Conservation (phyloP, 1,140 invertebrate genomes). For the Chionoecetes opilio region DNA sequence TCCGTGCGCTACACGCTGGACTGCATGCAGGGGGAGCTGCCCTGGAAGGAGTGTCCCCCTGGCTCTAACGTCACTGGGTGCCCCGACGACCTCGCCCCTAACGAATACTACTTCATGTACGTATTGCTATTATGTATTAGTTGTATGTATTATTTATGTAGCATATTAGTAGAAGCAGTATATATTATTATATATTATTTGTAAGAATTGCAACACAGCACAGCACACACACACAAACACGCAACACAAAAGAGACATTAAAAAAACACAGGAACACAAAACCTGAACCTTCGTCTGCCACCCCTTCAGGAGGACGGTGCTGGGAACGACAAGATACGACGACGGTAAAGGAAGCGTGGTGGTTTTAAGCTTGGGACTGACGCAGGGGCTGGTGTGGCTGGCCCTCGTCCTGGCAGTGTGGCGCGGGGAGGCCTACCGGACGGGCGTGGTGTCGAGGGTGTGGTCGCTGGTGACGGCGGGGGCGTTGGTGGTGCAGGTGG, state of each 20-base stretch:
- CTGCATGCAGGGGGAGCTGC: conserved; percentile 43
- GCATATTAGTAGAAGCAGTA: too few species aligned
- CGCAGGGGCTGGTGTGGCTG: conserved; percentile 48
- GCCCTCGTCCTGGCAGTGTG: conserved; percentile 38
- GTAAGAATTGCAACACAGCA: too few species aligned
- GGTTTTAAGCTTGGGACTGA: neutral
- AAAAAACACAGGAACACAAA: too few species aligned
- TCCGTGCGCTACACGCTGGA: conserved; percentile 40
- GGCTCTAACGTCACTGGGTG: neutral
- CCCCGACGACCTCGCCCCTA: conserved; percentile 6
- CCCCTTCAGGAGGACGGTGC: conserved; percentile 13
- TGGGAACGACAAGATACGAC: neutral
- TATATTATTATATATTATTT: too few species aligned
- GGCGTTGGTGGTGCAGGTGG: conserved; percentile 37
- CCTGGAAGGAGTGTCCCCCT: conserved; percentile 51
- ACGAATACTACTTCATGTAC: conserved; percentile 67
- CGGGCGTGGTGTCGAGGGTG: conserved; percentile 7
- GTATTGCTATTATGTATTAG: too few species aligned
- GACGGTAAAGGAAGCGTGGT: neutral
- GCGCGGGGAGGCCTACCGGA: conserved; percentile 25
- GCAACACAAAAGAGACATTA: too few species aligned
- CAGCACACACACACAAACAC: too few species aligned
- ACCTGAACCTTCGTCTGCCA: too few species aligned
- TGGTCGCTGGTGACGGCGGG: conserved; percentile 50
- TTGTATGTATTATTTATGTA: too few species aligned